Evolutionary conservation across 2,888 invertebrate species (phyloP).

Genomic region (Melitaea athalia): DNA sequence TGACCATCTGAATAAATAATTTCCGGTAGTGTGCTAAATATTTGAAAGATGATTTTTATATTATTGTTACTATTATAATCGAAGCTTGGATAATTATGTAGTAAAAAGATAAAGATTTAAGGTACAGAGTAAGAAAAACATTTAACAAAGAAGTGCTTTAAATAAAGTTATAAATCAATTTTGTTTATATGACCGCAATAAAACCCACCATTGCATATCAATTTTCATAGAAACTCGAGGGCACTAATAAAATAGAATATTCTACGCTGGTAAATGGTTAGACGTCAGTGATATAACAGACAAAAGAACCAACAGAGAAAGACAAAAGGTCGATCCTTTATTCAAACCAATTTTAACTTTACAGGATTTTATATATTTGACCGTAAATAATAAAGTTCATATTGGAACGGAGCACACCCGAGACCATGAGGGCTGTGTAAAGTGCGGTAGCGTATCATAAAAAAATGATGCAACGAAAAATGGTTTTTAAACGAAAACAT

Average conservation of each 20-base stretch:
- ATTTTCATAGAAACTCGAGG: constrained; percentile 19
- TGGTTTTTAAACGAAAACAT: constrained; percentile 66
- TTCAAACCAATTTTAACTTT: constrained; percentile 41
- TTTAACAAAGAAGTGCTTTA: not conserved
- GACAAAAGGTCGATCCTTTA: constrained; percentile 47
- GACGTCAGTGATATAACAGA: constrained; percentile 43
- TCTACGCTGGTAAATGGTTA: constrained; percentile 38
- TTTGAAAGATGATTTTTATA: constrained; percentile 29
- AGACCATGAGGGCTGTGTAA: constrained; percentile 34
- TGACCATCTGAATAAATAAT: constrained; percentile 48
- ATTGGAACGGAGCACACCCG: constrained; percentile 35
- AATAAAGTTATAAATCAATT: constrained; percentile 3
- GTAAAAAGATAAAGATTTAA: constrained; percentile 16
- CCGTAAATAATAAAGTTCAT: constrained; percentile 40
- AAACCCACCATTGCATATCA: constrained; percentile 12
- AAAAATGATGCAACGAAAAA: constrained; percentile 34
- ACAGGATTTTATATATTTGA: constrained; percentile 39
- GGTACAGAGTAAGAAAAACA: constrained; percentile 1
- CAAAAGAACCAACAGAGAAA: constrained; percentile 48
- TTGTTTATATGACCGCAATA: constrained; percentile 9
- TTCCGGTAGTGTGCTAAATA: constrained; percentile 30
- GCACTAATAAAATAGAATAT: constrained; percentile 34
- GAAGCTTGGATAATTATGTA: not conserved
- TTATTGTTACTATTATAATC: constrained; percentile 14
- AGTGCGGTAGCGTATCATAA: constrained; percentile 33